Base-by-base conservation (phyloP, 2,113 vertebrate species). In the Caloenas nicobarica region DNA sequence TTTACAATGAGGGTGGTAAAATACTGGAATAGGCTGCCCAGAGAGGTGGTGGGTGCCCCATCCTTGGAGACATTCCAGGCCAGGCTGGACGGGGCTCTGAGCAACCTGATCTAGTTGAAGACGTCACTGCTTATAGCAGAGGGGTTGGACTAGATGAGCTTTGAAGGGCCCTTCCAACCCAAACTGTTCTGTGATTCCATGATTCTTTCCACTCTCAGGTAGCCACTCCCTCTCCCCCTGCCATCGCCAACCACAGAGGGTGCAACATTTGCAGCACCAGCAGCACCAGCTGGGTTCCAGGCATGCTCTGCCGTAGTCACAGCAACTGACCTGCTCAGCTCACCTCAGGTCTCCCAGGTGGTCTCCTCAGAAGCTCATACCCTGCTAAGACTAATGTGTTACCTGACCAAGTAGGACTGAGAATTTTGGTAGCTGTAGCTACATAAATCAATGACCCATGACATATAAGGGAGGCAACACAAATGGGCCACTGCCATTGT, bases 201-300 rank as follows among this genome's bases (percentile, higher is more conserved):
- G 44, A 46, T 46, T 46, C 19, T 65, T 78, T 46, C 51, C 33
- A 18, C 5, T 36, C 5, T 13, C 50, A 69, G 34, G 2, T 8
- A 46, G 25, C 4, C 2, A 3, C 2, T 1, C 7, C 4, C 16
- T 13, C 2, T 31, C 8, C 4, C 18, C 8, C 25, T 61, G 48
- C 25, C 51, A 46, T 12, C 14, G 23, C 18, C 53, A 68, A 24
- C 11, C 28, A 7, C 4, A 19, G 16, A 19, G 14, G 3, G 46
- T 73, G 48, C 53, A 38, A 51, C 21, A 42, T 2, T 8, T 48
- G 40, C 2, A 1, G 48, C 62, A 62, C 36, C 25, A 15, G 46
- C 34, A 58, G 33, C 71, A 23, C 14, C 44, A 58, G 18, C 12
- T 15, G 53, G 16, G 5, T 62, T 26, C 29, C 46, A 58, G 88